Base-by-base conservation (phyloP, 1,140 invertebrate species). In the Hermatobates lingyangjiaoensis region DNA sequence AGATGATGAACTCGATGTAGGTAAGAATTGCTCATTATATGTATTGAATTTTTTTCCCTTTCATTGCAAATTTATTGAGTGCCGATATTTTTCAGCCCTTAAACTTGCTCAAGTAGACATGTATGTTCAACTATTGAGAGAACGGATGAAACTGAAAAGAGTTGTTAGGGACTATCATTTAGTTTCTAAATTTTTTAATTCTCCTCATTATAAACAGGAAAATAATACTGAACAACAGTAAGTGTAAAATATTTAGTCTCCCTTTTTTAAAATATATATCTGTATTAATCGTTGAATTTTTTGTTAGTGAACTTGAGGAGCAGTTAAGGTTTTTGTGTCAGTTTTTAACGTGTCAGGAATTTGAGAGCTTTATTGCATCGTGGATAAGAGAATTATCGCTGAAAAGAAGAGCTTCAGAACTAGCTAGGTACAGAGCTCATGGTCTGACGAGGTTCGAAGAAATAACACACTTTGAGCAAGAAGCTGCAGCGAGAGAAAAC, bases 1-100 rank as follows among this genome's bases (percentile, higher is more conserved):
- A 63, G 88, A 93, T 69, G 86, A 88, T 63, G 87, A 93, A 58
- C 70, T 91, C 51, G 89, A 93, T 68, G 78, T 85, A 59, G 79
- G 78, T 60, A 62, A 73, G 39, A 75, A 30, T 28, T 3, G 15
- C 15, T 42, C 10, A 15, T 23, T 28, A 28, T 27, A 48, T 4
- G 25, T 48, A 4, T 42, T 50, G 10, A 42, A 24, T 40, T 25
- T 2, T 50, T 20, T 20, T 40, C 30, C 15, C 3, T 40, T 50
- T 24, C 26, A 5, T 27, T 48, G 4, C 74, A 70, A 70, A 27
- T 68, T 44, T 12, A 12, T 44, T 44, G 21, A 15, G 15, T 50
- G 2, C 44, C 44, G 28, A 14, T 25, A 20, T 59, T 7, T 57
- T 65, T 25, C 59, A 69, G 72, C 69, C 54, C 66, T 84, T 24